These are phyloP conservation scores for Lepidurus apus DNA, from an alignment of 1,140 invertebrate species.

Conservation along the genomic window DNA sequence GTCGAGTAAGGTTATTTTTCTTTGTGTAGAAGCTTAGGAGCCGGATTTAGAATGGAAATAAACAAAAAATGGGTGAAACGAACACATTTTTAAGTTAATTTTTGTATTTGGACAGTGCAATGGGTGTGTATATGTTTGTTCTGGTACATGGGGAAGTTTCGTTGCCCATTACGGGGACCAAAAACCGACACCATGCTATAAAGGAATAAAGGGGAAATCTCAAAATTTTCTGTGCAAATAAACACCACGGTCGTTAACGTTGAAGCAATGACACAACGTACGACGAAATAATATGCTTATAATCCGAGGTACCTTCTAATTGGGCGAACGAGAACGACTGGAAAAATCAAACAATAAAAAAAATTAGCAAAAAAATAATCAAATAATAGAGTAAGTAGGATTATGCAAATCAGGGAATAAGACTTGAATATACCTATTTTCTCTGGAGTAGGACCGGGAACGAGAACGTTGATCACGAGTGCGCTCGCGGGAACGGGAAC, in stretches of 20 bases:
- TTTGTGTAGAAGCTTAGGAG: not conserved
- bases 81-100: not conserved
- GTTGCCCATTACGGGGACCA: not conserved
- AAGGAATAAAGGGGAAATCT: not conserved
- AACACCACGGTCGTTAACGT: not conserved
- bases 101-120: not conserved
- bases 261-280: not conserved
- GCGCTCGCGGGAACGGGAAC: conserved; percentile 31
- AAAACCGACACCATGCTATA: conserved; percentile 14
- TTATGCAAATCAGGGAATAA: too few species aligned
- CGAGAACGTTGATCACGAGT: conserved; percentile 29
- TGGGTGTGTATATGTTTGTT: not conserved
- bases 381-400: too few species aligned
- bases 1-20: not conserved
- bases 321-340: conserved; percentile 33
- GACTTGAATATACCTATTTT: not conserved
- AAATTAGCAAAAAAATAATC: too few species aligned
- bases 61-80: not conserved
- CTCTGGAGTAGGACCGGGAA: conserved; percentile 25
- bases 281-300: not conserved
- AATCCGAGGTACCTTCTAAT: conserved; percentile 25
- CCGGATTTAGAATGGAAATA: not conserved
- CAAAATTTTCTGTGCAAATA: not conserved
- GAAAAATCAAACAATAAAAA: not conserved
- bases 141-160: not conserved